Percentiles rank a stretch among this genome's conserved stretches.
Evolutionary conservation across 2,113 vertebrate species (phyloP).

Genomic region (Pteronura brasiliensis): DNA sequence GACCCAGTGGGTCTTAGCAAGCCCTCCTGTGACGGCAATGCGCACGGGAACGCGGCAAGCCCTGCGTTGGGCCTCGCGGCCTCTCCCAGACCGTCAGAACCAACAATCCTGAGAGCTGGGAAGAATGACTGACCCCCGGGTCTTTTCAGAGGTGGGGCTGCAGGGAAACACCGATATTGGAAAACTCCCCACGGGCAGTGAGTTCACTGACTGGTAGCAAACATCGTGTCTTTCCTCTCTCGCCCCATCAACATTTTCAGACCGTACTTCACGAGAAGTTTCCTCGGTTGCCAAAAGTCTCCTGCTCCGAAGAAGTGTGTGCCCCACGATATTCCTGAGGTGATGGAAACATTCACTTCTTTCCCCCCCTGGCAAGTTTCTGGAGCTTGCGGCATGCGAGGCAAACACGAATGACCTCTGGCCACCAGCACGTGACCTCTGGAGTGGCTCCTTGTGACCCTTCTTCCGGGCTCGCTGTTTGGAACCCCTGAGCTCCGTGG

Average conservation of each 20-base stretch:
- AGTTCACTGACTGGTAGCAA: neutral
- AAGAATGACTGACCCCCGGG: neutral
- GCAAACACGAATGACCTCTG: neutral
- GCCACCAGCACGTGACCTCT: neutral
- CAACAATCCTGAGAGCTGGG: neutral
- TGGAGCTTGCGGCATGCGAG: neutral
- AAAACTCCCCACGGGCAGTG: neutral
- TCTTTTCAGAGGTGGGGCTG: neutral
- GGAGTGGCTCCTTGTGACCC: no score
- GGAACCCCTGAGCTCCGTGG: neutral
- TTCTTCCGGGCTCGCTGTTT: no score
- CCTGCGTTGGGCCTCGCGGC: rapidly evolving
- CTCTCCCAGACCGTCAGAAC: neutral
- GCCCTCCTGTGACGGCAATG: rapidly evolving
- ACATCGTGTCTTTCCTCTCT: rapidly evolving
- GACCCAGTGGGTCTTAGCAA: rapidly evolving
- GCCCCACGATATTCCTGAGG: neutral
- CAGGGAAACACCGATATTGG: neutral
- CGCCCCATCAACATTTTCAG: rapidly evolving
- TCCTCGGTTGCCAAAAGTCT: neutral
- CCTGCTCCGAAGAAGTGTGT: neutral
- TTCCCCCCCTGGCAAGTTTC: neutral
- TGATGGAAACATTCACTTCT: neutral
- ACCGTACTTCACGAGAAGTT: neutral
- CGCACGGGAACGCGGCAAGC: rapidly evolving